Conservation (phyloP, 2,797 vertebrate genomes). For the Rhabdophis nuchalis region DNA sequence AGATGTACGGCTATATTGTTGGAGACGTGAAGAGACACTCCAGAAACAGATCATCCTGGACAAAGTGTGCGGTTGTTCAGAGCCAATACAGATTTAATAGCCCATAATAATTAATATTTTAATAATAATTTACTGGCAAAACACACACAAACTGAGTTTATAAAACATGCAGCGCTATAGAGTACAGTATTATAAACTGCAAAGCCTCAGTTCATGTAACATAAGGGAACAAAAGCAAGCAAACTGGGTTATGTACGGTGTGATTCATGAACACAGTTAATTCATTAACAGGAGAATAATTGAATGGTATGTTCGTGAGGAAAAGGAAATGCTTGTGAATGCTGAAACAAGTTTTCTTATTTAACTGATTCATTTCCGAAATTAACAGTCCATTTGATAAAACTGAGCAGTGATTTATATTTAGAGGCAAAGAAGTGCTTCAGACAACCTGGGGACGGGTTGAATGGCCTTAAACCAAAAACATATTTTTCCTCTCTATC, state of each 20-base stretch:
- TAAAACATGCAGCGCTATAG: background rate
- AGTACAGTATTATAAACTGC: background rate
- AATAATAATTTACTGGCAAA: background rate
- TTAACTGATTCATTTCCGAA: background rate
- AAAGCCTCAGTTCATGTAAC: background rate
- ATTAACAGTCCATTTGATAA: background rate
- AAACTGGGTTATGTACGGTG: background rate
- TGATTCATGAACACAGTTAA: background rate
- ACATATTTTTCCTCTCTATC: background rate
- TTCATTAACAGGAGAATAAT: background rate
- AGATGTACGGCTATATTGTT: background rate
- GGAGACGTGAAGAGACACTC: background rate
- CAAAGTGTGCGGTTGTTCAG: background rate
- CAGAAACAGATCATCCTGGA: background rate
- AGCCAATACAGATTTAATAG: background rate
- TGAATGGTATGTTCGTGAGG: background rate
- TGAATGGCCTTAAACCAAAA: background rate
- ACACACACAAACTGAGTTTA: background rate
- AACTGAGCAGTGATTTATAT: background rate
- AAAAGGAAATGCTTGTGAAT: background rate
- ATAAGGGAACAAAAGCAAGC: background rate
- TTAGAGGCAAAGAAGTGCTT: background rate
- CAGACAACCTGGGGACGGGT: background rate
- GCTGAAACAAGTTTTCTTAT: background rate
- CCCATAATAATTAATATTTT: background rate